Evolutionary conservation across 2,888 invertebrate genomes (phyloP), one percentile per base, ranked within the genome.

Genomic region (Drosophila kanekoi): DNA sequence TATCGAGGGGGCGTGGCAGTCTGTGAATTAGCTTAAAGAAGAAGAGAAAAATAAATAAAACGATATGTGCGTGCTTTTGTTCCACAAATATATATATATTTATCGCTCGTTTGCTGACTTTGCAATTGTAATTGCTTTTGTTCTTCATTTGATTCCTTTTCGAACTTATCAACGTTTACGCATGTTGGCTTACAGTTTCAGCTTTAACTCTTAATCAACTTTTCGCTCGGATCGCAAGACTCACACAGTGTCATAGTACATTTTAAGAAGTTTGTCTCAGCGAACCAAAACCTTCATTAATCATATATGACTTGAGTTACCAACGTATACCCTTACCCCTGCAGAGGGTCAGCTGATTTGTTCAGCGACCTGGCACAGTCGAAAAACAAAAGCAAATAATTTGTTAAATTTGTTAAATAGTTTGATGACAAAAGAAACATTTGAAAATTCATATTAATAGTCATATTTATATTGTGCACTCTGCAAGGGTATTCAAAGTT

Each of bases 1-100:
- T 61, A 45, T 43, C 13, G n/a, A 37, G 61, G 44, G 58, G 74
- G 77, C 72, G 77, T 66, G 56, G 52, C 14, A 3, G 10, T 4
- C 16, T 14, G 10, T 49, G 11, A 18, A 43, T 18, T 13, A 14
- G 8, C 35, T 18, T 14, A 11, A 35, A 43, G 52, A 18, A 38
- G 9, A 6, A 14, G 2, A 48, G n/a, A 32, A 66, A 59, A 51
- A 49, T 11, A 51, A 78, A 62, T 59, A 53, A 64, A 78, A 68
- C 16, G 49, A 58, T 41, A 52, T 63, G 51, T 80, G 70, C 48
- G 61, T 74, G 62, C 49, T 71, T 81, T 81, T 65, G 69, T 69
- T 72, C 73, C 79, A 77, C 82, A 88, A 71, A 75, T 82, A 84
- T 79, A 87, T 73, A 63, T 78, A 37, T 51, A 51, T 38, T 85